These are phyloP conservation scores for Reticulitermes speratus DNA, from an alignment of 1,140 invertebrate species.

Conservation along the genomic window DNA sequence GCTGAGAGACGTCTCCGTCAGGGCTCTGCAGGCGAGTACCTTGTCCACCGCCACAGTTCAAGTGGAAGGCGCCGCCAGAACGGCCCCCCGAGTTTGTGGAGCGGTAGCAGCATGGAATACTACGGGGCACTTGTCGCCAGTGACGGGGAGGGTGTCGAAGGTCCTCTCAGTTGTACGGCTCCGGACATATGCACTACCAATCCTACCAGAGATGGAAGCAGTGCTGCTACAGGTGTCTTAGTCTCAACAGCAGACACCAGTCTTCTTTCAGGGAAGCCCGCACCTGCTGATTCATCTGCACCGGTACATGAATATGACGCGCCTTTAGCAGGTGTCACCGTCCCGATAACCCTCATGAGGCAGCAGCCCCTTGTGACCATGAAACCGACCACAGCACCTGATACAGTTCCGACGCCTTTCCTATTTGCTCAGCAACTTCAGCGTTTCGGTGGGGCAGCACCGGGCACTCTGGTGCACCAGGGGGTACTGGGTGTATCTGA, in stretches of 20 bases:
- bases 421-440: slow-evolving; percentile 29
- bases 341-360: slow-evolving; percentile 31
- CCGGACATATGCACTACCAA: slow-evolving; percentile 37
- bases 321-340: slow-evolving; percentile 28
- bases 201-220: background rate
- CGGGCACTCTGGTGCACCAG: slow-evolving; percentile 34
- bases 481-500: slow-evolving; percentile 30
- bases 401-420: slow-evolving; percentile 24
- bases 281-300: background rate
- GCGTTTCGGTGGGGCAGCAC: slow-evolving; percentile 44
- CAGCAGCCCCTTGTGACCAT: slow-evolving; percentile 4
- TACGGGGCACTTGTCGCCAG: slow-evolving; percentile 29
- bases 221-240: background rate
- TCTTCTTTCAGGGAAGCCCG: background rate
- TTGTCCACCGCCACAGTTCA: background rate
- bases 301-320: slow-evolving; percentile 16
- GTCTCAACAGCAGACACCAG: background rate
- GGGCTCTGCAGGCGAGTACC: background rate
- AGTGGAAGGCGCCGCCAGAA: slow-evolving; percentile 59
- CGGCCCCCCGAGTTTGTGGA: background rate
- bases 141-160: slow-evolving; percentile 37
- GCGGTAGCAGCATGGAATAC: background rate
- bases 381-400: background rate
- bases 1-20: slow-evolving; percentile 54
- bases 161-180: slow-evolving; percentile 32